Evolutionary conservation across 2,888 invertebrate genomes (phyloP), one percentile per base, ranked within the genome.

Genomic region (Yponomeuta cagnagella): DNA sequence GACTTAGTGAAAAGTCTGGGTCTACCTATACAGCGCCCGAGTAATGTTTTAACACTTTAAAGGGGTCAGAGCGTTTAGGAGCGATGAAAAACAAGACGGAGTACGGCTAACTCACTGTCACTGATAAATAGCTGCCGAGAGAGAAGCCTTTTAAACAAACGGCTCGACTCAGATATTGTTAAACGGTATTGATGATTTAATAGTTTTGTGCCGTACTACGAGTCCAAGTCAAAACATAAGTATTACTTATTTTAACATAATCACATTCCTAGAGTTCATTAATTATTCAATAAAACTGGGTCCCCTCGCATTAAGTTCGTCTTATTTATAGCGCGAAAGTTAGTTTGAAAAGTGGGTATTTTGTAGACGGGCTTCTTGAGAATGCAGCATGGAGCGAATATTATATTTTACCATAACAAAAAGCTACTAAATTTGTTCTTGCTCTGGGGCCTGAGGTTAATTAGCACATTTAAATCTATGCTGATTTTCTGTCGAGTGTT

Each of bases 111-210:
- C 74, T 74, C 74, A 72, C 73, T 76, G 77, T 77, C 77, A 77
- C 77, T 78, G 76, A 78, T 78, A 76, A 78, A 79, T 76, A 76
- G 76, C 76, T 72, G 74, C 73, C 74, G 74, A 72, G 72, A 73
- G 75, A 77, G 72, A 74, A 71, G 33, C 70, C 73, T 74, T 75
- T 73, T 73, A 63, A 63, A 58, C 52, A 58, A 58, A 58, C 52
- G 15, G 15, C 15, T 58, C 15, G 4, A 12, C 3, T 58, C 52
- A 15, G 12, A 12, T 58, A 58, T 58, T 58, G 52, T 58, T 58
- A 3, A 10, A 58, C 43, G 6, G 6, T 43, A 43, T 43, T 43
- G 43, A 43, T 43, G 43, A 43, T 43, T 43, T 43, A 43, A 6
- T 43, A 43, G 43, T 43, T 43, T 5, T 43, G 43, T 43, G 9